Evolutionary conservation across 1,140 invertebrate species (phyloP), one percentile per base, ranked within the genome.

Genomic region (Laodelphax striatellus): DNA sequence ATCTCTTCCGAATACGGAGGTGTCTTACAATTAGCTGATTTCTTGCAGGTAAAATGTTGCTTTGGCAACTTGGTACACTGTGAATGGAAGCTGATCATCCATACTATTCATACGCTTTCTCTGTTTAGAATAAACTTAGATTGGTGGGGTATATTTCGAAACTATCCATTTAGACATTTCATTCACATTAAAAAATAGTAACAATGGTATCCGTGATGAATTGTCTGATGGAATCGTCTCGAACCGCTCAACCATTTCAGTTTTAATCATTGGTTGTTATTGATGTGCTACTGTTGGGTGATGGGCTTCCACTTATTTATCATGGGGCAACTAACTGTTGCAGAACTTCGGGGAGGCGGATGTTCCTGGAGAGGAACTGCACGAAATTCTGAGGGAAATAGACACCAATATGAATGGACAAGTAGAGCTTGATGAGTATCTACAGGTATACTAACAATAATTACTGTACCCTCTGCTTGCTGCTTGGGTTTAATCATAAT

Each of bases 361-460:
- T 67, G 86, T 98, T 62, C 84, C 89, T 60, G 95, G 97, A 56
- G 91, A 97, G 75, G 88, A 96, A 76, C 81, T 99, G 67, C 97
- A 98, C 77, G 93, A 97, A 75, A 95, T 99, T 72, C 82, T 99
- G 62, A 86, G 81, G 73, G 96, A 99, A 82, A 97, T 98, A 71
- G 97, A 99, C 81, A 88, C 96, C 69, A 98, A 98, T 78, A 94
- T 94, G 84, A 99, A 99, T 79, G 97, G 97, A 69, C 92, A 98
- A 81, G 92, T 99, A 70, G 96, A 99, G 76, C 82, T 98, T 70
- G 93, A 96, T 72, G 96, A 99, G 79, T 99, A 97, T 77, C 81
- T 99, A 71, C 94, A 98, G 90, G 95, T 98, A 82, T 38, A 38
- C 34, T 38, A 38, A 38, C 34, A 28, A n/a, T n/a, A n/a, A n/a